Base-by-base conservation (phyloP, 35 echinoderm and acorn worm genomes). In the Strongylocentrotus purpuratus region DNA sequence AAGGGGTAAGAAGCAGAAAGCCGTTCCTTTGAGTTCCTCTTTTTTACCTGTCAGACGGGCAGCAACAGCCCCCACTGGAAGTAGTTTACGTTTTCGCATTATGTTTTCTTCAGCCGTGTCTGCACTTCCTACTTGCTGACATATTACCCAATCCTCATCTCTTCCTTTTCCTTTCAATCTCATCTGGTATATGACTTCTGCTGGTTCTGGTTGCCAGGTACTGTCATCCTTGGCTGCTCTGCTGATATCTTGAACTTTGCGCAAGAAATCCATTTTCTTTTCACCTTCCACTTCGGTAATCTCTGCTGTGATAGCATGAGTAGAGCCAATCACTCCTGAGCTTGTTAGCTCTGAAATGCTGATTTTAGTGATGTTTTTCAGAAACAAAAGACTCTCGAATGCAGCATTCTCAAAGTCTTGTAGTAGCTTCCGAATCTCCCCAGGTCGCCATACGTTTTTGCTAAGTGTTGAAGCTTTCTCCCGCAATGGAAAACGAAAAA, bases 401-500 rank as follows among this genome's bases (percentile, higher is more conserved):
- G 92, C 92, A 33, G n/a, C 61, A 55, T 52, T 86, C 52, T 88
- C 33, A 58, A 94, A 96, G 18, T 87, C 28, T 9, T 88, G 20
- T 4, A 94, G 47, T 7, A 94, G 92, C 46, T 47, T 85, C 31
- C 5, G 32, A 28, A 96, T 52, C 5, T 31, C 59, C 12, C 14
- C 4, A 12, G 31, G 18, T 46, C 20, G 33, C 4, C 46, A 98
- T 41, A 32, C 33, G n/a, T 94, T 46, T 8, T 32, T 12, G 85
- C 95, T 88, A 35, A 97, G 55, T 86, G 96, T 70, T 47, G 61
- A 94, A 92, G 18, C 10, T 32, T 18, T 46, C 11, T 60, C 78
- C 17, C 98, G 86, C 17, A 99, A 91, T 48, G 98, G 98, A 87
- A 99, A 97, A 10, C 98, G 91, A 32, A 99, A 99, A 87, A 99